Conservation (phyloP, 1,140 invertebrate species). For the Oryctes rhinoceros region DNA sequence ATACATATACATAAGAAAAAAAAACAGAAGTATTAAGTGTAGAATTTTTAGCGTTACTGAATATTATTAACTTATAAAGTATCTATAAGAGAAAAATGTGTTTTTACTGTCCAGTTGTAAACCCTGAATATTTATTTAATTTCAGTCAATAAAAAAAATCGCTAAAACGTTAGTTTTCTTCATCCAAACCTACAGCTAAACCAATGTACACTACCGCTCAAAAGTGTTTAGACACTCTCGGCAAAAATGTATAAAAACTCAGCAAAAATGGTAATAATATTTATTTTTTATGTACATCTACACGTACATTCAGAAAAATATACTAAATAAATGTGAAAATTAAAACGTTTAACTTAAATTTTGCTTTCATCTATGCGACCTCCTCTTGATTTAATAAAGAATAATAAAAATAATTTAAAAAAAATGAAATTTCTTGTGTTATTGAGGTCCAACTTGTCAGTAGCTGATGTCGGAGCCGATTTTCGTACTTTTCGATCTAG, state of each 20-base stretch:
- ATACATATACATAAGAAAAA: constrained; percentile 13
- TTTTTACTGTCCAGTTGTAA: constrained; percentile 33
- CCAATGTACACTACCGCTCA: neutral
- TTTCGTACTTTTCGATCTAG: too few species aligned
- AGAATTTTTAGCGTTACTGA: constrained; percentile 18
- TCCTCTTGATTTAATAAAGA: too few species aligned
- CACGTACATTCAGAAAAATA: too few species aligned
- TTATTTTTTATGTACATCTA: too few species aligned
- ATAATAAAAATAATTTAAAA: too few species aligned
- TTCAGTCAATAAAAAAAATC: constrained; percentile 21
- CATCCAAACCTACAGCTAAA: neutral
- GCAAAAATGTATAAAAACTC: neutral
- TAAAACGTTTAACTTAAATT: too few species aligned
- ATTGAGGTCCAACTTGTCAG: too few species aligned
- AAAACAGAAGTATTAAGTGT: constrained; percentile 17
- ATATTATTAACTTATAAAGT: constrained; percentile 21
- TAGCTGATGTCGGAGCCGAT: too few species aligned
- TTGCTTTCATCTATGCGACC: too few species aligned
- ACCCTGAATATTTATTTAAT: constrained; percentile 27
- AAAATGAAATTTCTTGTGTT: too few species aligned
- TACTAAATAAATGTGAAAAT: too few species aligned
- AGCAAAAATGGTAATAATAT: too few species aligned
- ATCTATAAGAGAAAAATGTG: constrained; percentile 5
- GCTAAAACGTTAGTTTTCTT: neutral
- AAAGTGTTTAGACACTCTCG: neutral